Evolutionary conservation across 1,140 invertebrate genomes (phyloP).

Genomic region (Hypothenemus hampei): DNA sequence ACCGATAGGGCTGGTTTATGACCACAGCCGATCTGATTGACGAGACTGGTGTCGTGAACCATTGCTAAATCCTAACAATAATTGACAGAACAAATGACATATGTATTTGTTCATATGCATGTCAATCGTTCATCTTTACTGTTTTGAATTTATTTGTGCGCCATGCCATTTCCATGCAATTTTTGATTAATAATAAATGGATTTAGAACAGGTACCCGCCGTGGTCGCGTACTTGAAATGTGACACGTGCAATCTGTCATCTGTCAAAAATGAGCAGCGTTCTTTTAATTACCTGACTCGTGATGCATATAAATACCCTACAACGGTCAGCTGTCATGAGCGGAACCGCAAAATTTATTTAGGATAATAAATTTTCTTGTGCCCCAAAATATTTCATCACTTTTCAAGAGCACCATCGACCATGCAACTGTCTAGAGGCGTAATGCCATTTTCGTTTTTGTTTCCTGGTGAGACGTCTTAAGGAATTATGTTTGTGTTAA

Average conservation of each 20-base stretch:
- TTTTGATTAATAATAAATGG: too few species aligned
- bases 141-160: too few species aligned
- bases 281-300: neutral
- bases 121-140: too few species aligned
- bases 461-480: neutral
- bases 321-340: slow-evolving; percentile 1
- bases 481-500: neutral
- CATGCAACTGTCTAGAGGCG: neutral
- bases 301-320: neutral
- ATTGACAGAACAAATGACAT: too few species aligned
- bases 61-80: neutral
- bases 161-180: too few species aligned
- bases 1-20: slow-evolving; percentile 15
- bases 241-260: neutral
- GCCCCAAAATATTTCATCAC: slow-evolving; percentile 8
- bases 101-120: too few species aligned
- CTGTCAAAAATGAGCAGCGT: neutral
- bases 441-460: neutral
- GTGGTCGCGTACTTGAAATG: too few species aligned
- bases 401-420: neutral
- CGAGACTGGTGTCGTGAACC: slow-evolving; percentile 9
- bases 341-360: slow-evolving; percentile 3
- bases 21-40: slow-evolving; percentile 13
- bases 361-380: slow-evolving; percentile 2
- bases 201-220: too few species aligned